Evolutionary conservation across 2,113 vertebrate species (phyloP), one percentile per base, ranked within the genome.

Genomic region (Microtus oregoni): DNA sequence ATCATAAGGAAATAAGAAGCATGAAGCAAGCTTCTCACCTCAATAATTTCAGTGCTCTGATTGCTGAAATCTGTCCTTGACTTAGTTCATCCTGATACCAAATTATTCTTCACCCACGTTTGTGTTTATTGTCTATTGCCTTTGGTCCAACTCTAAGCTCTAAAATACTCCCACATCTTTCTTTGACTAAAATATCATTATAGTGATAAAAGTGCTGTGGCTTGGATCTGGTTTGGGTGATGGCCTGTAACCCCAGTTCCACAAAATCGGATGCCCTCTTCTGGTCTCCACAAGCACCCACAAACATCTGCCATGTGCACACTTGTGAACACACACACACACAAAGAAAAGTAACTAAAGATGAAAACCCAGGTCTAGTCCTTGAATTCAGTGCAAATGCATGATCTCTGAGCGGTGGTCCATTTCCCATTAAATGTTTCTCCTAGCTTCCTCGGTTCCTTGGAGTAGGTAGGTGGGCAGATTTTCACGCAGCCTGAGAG

Each of bases 361-460:
- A 93, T 89, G 28, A 73, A 91, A 97, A 87, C 24, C 41, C 41
- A 67, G 15, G 82, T 63, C 58, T 92, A 67, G 30, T 73, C 94
- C 32, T 94, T 95, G 83, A 94, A 95, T 94, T 97, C 77, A 90
- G 50, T 7, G 61, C 13, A 50, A 70, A 94, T 92, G 32, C 14
- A 58, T 19, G 22, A n/a, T 79, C 72, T 95, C 81, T 86, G 68
- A 88, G 52, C 78, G 22, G 22, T 44, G 90, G 38, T 47, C n/a
- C 44, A 24, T 50, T 87, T 68, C 41, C 65, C 12, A 9, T n/a
- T 70, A 26, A 24, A 52, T 87, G 89, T 83, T 85, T 90, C 5
- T 9, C 15, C 55, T 86, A 38, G 24, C n/a, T 52, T 73, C 20
- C 58, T 92, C 50, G 61, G 88, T 94, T 94, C 70, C 68, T 86